Evolutionary conservation across 2,888 invertebrate species (phyloP).

Genomic region (Cetonia aurata): DNA sequence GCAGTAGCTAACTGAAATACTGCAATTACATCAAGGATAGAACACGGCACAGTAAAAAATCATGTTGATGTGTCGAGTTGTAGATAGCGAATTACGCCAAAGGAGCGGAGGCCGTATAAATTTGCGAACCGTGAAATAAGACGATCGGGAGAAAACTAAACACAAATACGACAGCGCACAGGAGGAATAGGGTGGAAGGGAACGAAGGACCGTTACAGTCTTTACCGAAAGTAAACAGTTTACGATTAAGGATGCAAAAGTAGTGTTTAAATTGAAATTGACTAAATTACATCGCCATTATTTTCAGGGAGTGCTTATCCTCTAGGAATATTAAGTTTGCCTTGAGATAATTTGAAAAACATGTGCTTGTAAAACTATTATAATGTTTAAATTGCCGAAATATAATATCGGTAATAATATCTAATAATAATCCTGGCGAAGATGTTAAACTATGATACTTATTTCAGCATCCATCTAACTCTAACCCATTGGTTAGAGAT

Average conservation of each 20-base stretch:
- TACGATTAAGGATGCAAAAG: slow-evolving; percentile 29
- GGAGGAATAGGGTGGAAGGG: slow-evolving; percentile 5
- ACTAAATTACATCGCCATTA: slow-evolving; percentile 20
- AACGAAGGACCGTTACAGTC: slow-evolving; percentile 30
- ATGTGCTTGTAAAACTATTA: too few relatives aligned
- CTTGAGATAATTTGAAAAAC: not conserved
- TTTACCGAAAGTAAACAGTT: slow-evolving; percentile 35
- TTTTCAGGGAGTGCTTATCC: slow-evolving; percentile 5
- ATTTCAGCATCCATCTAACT: too few relatives aligned
- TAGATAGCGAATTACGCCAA: slow-evolving; percentile 36
- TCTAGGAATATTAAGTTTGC: not conserved
- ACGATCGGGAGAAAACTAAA: slow-evolving; percentile 62
- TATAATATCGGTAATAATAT: too few relatives aligned
- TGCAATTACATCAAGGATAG: slow-evolving; percentile 30
- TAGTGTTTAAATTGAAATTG: slow-evolving; percentile 37
- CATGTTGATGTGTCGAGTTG: slow-evolving; percentile 44
- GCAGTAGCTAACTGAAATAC: slow-evolving; percentile 34
- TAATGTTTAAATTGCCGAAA: too few relatives aligned
- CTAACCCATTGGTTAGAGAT: too few relatives aligned
- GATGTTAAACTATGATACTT: too few relatives aligned
- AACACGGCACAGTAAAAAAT: slow-evolving; percentile 42
- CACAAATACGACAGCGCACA: slow-evolving; percentile 47
- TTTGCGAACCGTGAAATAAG: slow-evolving; percentile 66
- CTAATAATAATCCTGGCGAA: too few relatives aligned
- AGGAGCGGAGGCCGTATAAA: slow-evolving; percentile 50